phyloP scores from a whole-genome alignment of 2,888 invertebrate genomes.

The Crocallis elinguaria region DNA sequence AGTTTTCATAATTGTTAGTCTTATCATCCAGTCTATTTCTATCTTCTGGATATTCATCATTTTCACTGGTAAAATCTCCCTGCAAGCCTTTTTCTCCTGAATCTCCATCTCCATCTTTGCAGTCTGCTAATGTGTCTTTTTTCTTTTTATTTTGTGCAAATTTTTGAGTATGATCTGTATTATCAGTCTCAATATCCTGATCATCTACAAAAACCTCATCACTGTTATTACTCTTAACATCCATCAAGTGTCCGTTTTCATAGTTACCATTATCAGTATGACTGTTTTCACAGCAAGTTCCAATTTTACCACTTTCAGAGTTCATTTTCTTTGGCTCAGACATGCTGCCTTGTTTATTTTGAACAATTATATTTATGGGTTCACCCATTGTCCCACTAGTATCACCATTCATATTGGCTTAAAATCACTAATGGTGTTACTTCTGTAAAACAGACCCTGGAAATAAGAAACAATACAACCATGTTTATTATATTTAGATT shows the following conservation, averaged over 20 bases:
- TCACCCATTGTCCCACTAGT: conserved; percentile 70
- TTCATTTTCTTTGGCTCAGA: conserved; percentile 30
- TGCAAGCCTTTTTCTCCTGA: no score
- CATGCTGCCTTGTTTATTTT: conserved; percentile 42
- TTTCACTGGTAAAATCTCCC: no score
- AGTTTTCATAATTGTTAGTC: no score
- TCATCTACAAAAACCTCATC: background rate
- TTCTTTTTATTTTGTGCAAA: background rate
- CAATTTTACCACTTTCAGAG: background rate
- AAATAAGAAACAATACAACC: conserved; percentile 56
- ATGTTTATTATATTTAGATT: conserved; percentile 59
- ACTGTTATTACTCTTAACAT: background rate
- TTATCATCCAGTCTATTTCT: background rate
- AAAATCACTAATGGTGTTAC: no score
- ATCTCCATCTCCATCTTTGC: background rate
- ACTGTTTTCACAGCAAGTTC: conserved; percentile 13
- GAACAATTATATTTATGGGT: conserved; percentile 34
- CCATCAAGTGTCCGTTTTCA: background rate
- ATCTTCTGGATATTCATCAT: background rate
- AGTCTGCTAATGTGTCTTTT: background rate
- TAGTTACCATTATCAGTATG: background rate
- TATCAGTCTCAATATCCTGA: background rate
- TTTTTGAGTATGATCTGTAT: no score
- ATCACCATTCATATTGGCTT: conserved; percentile 15
- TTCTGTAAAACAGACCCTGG: conserved; percentile 61